These are phyloP conservation scores for Lysiphlebus fabarum DNA, from an alignment of 1,140 invertebrate genomes.

Conservation along the genomic window DNA sequence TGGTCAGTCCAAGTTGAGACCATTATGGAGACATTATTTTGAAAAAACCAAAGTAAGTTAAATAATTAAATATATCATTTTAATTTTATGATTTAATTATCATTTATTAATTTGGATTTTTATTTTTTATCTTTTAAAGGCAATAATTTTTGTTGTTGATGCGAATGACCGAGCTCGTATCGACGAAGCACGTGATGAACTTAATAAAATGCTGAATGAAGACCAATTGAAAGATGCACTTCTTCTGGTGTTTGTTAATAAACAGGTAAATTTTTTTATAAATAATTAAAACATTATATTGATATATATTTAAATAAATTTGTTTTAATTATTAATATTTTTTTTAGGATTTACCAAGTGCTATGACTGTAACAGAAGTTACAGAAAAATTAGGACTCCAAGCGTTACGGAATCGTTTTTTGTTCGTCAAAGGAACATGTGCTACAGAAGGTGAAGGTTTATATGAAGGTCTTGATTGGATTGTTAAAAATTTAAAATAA, in stretches of 20 bases:
- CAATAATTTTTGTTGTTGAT: slow-evolving; percentile 97
- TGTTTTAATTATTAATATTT: slow-evolving; percentile 17
- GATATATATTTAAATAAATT: too few species aligned
- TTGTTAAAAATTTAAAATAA: too few species aligned
- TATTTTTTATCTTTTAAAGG: slow-evolving; percentile 57
- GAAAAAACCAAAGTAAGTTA: slow-evolving; percentile 70
- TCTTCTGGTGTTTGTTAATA: slow-evolving; percentile 97
- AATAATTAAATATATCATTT: slow-evolving; percentile 2
- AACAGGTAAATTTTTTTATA: slow-evolving; percentile 68
- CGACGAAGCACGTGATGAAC: slow-evolving; percentile 88
- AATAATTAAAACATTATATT: too few species aligned
- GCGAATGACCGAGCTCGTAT: slow-evolving; percentile 97
- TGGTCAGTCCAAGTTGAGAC: slow-evolving; percentile 78
- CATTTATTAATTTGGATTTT: too few species aligned
- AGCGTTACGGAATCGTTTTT: slow-evolving; percentile 88
- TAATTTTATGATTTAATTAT: not conserved
- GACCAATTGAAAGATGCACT: slow-evolving; percentile 96
- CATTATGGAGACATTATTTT: slow-evolving; percentile 80
- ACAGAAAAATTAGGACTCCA: slow-evolving; percentile 96
- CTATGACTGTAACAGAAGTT: slow-evolving; percentile 96
- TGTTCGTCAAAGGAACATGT: slow-evolving; percentile 98
- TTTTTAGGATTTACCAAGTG: slow-evolving; percentile 90
- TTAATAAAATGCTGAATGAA: slow-evolving; percentile 86
- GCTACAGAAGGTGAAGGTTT: slow-evolving; percentile 95
- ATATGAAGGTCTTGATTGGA: slow-evolving; percentile 98